Evolutionary conservation across 2,888 invertebrate species (phyloP), one percentile per base, ranked within the genome.

Genomic region (Ochropleura plecta): DNA sequence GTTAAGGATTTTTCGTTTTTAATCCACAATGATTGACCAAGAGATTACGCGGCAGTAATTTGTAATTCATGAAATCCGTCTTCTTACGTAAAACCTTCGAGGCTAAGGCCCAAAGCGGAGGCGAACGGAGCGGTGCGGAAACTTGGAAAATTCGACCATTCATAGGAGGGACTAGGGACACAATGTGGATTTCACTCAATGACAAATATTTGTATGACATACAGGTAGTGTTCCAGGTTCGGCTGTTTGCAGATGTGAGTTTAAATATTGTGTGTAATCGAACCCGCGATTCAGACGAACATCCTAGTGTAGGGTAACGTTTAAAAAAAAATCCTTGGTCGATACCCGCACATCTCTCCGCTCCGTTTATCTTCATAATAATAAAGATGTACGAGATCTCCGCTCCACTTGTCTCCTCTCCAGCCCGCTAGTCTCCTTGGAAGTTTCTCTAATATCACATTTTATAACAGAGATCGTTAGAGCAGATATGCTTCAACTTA

Each of bases 401-500:
- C 62, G 44, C 12, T 18, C 2, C 62, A n/a, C n/a, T 44, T 44
- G n/a, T 62, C 62, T 62, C n/a, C 6, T 14, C 16, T 57, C 30
- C 30, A 30, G 30, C 30, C 30, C 30, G 49, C 49, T 16, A 14
- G 49, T 49, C 49, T 49, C 5, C 6, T 49, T 16, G 12, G 44
- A 76, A 76, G 68, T 81, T 78, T 70, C 44, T 55, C 46, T 76
- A 66, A 81, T 67, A 64, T 81, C 18, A 63, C 48, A 78, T 79
- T 86, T 81, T 70, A 74, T 48, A 48, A 63, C 49, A 42, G 57
- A 78, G 73, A 81, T 83, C 76, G 67, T 51, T 70, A 69, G 70
- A 79, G 66, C 44, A 78, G 83, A 85, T 85, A 79, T 81, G 63
- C 59, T 85, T 76, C 63, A 65, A 83, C 63, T 76, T 77, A 85